Base-by-base conservation (phyloP, 2,888 invertebrate species). In the Corbicula japonica region DNA sequence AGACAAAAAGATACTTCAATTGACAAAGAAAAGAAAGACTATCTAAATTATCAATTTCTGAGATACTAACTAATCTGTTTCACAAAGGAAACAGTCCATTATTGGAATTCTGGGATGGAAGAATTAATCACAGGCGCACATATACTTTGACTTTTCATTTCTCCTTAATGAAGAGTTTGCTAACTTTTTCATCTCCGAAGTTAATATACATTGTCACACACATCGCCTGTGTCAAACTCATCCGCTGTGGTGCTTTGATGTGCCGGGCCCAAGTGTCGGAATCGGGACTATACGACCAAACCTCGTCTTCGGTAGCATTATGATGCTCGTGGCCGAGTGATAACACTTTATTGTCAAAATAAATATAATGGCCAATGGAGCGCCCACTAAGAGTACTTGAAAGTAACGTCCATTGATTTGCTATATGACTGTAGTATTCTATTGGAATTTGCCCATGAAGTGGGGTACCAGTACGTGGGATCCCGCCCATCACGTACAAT, bases 321-420 rank as follows among this genome's bases (percentile, higher is more conserved):
- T 91, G 89, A 72, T 92, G 92, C 83, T 93, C 93, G 46, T 92
- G 91, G 3, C 93, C 93, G 18, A 93, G 81, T 1, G 92, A 92
- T 23, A 92, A 74, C 60, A 93, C 90, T 78, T 88, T 88, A 32
- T 87, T 87, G 30, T 91, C 87, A 78, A 89, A 90, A 46, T 85
- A 84, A 23, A 92, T 85, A 75, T 92, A 93, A 79, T 93, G 93
- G 23, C 93, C 93, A 23, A 93, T 89, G 21, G 92, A 92, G 8
- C 93, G 86, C 15, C 93, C 93, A 69, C 92, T 92, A 2, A 93
- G 88, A 0, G 93, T 93, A 28, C 89, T 90, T 18, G 91, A 90
- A 41, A 93, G 83, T 76, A 92, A 86, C 2, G 92, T 92, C 93
- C 93, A 93, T 84, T 93, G 92, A 63, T 90, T 89, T 5, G 90